phyloP scores from a whole-genome alignment of 2,888 invertebrate species.

The Drosophila gaucha region DNA sequence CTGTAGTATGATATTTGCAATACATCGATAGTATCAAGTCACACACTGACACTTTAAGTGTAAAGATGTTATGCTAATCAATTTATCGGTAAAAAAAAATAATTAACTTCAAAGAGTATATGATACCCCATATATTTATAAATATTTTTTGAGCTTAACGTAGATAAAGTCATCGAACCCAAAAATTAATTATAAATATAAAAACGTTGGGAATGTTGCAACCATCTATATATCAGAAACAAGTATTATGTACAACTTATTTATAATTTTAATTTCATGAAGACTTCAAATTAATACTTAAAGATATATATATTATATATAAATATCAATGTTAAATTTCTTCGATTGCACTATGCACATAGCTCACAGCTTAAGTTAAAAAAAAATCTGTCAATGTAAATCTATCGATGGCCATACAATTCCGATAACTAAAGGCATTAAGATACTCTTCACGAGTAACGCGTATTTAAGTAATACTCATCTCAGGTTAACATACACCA shows the following conservation, averaged over 20 bases:
- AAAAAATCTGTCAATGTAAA: neutral
- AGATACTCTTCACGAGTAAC: slow-evolving; percentile 11
- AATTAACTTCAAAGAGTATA: no score
- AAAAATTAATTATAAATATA: neutral
- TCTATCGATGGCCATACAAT: neutral
- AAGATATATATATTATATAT: no score
- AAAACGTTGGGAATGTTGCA: neutral
- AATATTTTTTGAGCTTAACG: no score
- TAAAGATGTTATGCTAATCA: no score
- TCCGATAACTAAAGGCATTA: slow-evolving; percentile 4
- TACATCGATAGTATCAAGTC: neutral
- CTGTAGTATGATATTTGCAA: no score
- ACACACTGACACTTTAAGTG: no score
- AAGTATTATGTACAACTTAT: neutral
- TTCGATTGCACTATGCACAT: neutral
- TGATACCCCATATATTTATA: no score
- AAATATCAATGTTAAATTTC: no score
- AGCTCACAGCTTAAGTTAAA: neutral
- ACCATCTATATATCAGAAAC: neutral
- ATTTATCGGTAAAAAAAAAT: no score
- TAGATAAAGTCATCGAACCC: no score
- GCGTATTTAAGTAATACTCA: slow-evolving; percentile 15
- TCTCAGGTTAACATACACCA: slow-evolving; percentile 22
- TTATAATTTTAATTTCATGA: neutral
- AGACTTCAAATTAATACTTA: no score